A percentile compares a stretch with the other conserved stretches of the same genome.
These are phyloP conservation scores for Scaptomyza reducta DNA, from an alignment of 2,888 invertebrate genomes.

Conservation along the genomic window DNA sequence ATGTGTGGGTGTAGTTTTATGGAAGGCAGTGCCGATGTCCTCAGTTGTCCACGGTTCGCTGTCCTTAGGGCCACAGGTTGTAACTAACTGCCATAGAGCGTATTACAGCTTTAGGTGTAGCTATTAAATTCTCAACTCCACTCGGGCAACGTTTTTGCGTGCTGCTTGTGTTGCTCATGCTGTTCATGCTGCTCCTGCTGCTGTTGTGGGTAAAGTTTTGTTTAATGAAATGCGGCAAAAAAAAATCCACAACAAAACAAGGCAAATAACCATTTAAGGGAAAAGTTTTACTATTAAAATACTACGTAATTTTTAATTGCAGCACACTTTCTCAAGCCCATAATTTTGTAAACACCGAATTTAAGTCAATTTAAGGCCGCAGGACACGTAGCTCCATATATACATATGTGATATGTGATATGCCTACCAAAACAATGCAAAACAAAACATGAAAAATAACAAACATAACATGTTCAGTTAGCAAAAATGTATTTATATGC, in stretches of 20 bases:
- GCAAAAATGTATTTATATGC: constrained; percentile 47
- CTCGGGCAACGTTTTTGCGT: constrained; percentile 40
- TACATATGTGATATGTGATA: constrained; percentile 31
- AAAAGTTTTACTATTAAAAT: constrained; percentile 77
- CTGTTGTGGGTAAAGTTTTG: constrained; percentile 71
- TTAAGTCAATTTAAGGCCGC: constrained; percentile 49
- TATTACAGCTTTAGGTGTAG: constrained; percentile 70
- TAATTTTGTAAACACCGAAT: constrained; percentile 38
- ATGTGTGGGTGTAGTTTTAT: constrained; percentile 34
- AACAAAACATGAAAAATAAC: constrained; percentile 2
- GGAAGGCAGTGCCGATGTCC: constrained; percentile 32
- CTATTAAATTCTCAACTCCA: constrained; percentile 73
- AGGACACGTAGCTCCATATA: constrained; percentile 21
- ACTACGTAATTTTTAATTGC: constrained; percentile 79
- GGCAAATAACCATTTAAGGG: constrained; percentile 72
- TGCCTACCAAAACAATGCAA: constrained; percentile 26
- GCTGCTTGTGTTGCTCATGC: constrained; percentile 39
- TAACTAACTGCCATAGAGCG: constrained; percentile 64
- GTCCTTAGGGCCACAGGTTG: constrained; percentile 72
- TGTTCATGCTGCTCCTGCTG: constrained; percentile 25
- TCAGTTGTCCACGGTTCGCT: constrained; percentile 9
- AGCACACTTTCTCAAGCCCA: constrained; percentile 42
- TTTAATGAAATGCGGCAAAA: constrained; percentile 80
- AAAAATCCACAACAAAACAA: constrained; percentile 47
- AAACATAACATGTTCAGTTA: constrained; percentile 39